A percentile compares a stretch with the other conserved stretches of the same genome.
phyloP scores from a whole-genome alignment of 2,113 vertebrate genomes.

The Pelecanus crispus region DNA sequence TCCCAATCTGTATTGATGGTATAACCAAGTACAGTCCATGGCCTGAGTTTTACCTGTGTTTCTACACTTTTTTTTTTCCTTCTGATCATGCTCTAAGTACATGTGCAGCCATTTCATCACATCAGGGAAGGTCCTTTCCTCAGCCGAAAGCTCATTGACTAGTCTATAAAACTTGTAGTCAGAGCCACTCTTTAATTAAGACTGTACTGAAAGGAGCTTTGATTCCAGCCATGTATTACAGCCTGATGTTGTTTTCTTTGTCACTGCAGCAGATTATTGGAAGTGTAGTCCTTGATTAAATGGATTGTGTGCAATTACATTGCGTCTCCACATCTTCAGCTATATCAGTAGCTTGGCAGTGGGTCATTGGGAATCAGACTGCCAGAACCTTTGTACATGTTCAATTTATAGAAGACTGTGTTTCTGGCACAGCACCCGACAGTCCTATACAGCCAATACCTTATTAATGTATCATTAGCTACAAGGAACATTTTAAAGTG shows the following conservation, averaged over 20 bases:
- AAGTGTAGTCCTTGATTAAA: conserved; percentile 44
- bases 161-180: neutral
- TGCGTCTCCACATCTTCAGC: neutral
- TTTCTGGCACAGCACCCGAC: neutral
- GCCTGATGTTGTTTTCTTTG: conserved; percentile 12
- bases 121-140: neutral
- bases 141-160: conserved; percentile 9
- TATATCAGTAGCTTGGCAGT: conserved; percentile 22
- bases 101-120: neutral
- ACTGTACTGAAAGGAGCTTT: conserved; percentile 10
- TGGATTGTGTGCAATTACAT: conserved; percentile 36
- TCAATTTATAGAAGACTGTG: conserved; percentile 1
- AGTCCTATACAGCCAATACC: neutral
- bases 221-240: conserved; percentile 20
- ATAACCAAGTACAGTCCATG: neutral
- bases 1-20: neutral
- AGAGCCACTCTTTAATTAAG: conserved; percentile 51
- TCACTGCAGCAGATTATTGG: neutral
- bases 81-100: neutral
- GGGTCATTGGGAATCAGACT: conserved; percentile 3
- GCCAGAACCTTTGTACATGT: conserved; percentile 11
- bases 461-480: conserved; percentile 3
- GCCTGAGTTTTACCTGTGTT: neutral
- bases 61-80: neutral
- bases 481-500: neutral